phyloP scores from a whole-genome alignment of 2,888 invertebrate species.

The Penaeus monodon region DNA sequence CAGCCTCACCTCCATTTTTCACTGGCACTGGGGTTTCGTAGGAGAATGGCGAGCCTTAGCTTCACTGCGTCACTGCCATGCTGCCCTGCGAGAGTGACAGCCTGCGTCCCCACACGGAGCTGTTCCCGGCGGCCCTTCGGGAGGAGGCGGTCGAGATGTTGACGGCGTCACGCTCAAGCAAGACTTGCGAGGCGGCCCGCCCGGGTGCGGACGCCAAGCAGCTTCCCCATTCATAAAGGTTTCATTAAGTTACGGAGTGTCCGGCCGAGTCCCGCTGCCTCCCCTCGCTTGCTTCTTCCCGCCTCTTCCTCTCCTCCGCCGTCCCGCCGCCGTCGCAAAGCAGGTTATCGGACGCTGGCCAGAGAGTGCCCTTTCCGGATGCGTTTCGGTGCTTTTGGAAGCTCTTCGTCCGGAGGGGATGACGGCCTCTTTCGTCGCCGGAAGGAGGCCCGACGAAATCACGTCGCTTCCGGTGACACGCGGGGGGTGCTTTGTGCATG shows the following conservation, averaged over 20 bases:
- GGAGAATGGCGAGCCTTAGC: too few relatives aligned
- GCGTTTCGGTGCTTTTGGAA: conserved; percentile 9
- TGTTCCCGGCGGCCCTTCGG: too few relatives aligned
- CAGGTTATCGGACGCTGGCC: background rate
- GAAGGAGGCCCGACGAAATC: too few relatives aligned
- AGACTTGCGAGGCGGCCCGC: conserved; percentile 18
- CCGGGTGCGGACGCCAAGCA: background rate
- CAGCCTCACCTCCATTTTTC: too few relatives aligned
- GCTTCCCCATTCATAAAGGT: conserved; percentile 17
- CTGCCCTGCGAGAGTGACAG: too few relatives aligned
- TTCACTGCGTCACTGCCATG: too few relatives aligned
- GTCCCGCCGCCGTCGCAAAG: conserved; percentile 17
- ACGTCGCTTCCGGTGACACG: too few relatives aligned
- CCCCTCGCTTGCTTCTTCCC: background rate
- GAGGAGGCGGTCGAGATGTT: background rate
- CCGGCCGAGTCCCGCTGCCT: background rate
- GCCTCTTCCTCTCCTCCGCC: background rate
- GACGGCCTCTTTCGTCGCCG: too few relatives aligned
- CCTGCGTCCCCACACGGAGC: too few relatives aligned
- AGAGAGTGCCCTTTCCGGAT: background rate
- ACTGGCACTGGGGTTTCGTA: too few relatives aligned
- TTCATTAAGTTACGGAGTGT: conserved; percentile 25
- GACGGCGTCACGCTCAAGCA: background rate
- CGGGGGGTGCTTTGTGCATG: too few relatives aligned
- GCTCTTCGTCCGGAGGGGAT: background rate